Evolutionary conservation across 2,113 vertebrate species (phyloP).

Genomic region (Sceloporus undulatus): DNA sequence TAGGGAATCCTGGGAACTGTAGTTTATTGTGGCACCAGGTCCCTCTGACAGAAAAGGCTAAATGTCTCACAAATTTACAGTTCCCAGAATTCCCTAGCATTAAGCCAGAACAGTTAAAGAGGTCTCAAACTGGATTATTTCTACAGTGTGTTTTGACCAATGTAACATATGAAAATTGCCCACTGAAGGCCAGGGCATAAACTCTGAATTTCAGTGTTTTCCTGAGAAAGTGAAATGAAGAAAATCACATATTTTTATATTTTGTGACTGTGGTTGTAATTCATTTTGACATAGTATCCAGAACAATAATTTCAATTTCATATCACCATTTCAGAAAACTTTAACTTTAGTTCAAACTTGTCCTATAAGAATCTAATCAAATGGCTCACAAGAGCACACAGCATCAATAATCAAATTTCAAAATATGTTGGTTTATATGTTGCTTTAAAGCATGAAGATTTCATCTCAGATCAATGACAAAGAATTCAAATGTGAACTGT

Average conservation of each 20-base stretch:
- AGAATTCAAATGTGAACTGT: constrained; percentile 3
- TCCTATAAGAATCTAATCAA: constrained; percentile 17
- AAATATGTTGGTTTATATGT: neutral
- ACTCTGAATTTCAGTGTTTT: neutral
- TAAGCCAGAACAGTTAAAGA: no score
- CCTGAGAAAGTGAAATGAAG: neutral
- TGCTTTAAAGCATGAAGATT: constrained; percentile 9
- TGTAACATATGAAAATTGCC: constrained; percentile 1
- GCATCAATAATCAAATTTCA: constrained; percentile 23
- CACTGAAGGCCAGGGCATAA: neutral
- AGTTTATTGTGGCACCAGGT: no score
- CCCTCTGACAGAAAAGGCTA: no score
- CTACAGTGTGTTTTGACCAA: no score
- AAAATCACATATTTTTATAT: constrained; percentile 5
- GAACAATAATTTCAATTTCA: constrained; percentile 14
- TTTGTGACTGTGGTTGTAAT: neutral
- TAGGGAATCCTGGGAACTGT: no score
- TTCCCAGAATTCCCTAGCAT: no score
- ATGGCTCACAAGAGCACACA: neutral
- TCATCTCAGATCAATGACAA: neutral
- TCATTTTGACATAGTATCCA: neutral
- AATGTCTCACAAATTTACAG: no score
- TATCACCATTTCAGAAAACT: constrained; percentile 6
- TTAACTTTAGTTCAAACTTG: constrained; percentile 12
- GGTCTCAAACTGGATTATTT: no score